Base-by-base conservation (phyloP, 2,888 invertebrate genomes). In the Aelia acuminata region DNA sequence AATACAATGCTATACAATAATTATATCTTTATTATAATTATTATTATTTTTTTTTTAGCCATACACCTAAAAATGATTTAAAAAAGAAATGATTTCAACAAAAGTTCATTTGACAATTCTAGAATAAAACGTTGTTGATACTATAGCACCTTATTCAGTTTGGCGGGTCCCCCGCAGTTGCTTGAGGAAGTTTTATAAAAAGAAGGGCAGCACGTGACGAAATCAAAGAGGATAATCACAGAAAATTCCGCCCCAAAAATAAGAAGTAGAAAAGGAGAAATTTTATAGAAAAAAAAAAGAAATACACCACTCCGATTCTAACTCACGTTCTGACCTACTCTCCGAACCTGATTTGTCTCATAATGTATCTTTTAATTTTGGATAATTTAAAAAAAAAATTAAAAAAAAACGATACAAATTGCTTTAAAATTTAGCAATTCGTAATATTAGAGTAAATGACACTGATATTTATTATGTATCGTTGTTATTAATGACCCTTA, bases 321-420 rank as follows among this genome's bases (percentile, higher is more conserved):
- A 80, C 43, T 80, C 80, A 80, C 80, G 80, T 80, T 47, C 43
- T 80, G 80, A 80, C 80, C 80, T n/a, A 80, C 80, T 80, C n/a
- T 43, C 3, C 22, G 80, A 47, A 39, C 80, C 43, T 80, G 80
- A 80, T 80, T 43, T 43, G 10, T 39, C n/a, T 13, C n/a, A 80
- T n/a, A 1, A 15, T 43, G 22, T 15, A 43, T 80, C 80, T 80
- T 43, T 70, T 80, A n/a, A n/a, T 39, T 47, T 80, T 47, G 80
- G 39, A 22, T 13, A n/a, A 80, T 35, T 70, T 35, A 3, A 7
- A 5, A 49, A 49, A 15, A 49, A 49, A 13, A n/a, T n/a, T n/a
- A n/a, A n/a, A n/a, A n/a, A n/a, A n/a, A n/a, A n/a, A n/a, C n/a
- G n/a, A n/a, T n/a, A n/a, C n/a, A n/a, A n/a, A n/a, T n/a, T n/a